Percentiles rank a stretch among this genome's conserved stretches.
Conservation (phyloP, 2,888 invertebrate genomes). For the Rhorus exstirpatorius region DNA sequence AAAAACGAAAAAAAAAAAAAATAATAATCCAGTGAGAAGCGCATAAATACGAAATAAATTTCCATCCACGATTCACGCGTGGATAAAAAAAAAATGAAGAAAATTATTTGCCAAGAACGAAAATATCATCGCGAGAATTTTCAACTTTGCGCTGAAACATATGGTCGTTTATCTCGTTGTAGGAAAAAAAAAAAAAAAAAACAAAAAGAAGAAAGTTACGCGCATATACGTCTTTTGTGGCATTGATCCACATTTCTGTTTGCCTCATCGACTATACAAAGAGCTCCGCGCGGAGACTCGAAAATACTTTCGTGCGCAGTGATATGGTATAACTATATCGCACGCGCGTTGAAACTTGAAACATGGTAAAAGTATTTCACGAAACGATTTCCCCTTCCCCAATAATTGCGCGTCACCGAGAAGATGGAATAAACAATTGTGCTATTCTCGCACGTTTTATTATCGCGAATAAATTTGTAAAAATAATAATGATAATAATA, state of each 20-base stretch:
- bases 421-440: conserved; percentile 45
- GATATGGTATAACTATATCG: conserved; percentile 8
- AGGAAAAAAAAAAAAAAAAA: background rate
- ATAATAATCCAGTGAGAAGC: too few species aligned
- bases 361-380: too few species aligned
- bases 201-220: conserved; percentile 3
- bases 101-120: too few species aligned
- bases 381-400: conserved; percentile 11
- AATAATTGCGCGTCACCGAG: conserved; percentile 28
- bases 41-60: too few species aligned
- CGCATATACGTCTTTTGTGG: conserved; percentile 49
- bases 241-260: conserved; percentile 61
- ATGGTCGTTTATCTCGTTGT: too few species aligned
- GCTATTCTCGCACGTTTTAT: conserved; percentile 25
- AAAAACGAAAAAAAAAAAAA: background rate
- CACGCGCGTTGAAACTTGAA: too few species aligned
- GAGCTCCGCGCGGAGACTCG: conserved; percentile 24
- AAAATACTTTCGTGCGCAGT: conserved; percentile 31
- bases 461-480: background rate
- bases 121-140: too few species aligned
- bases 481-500: background rate
- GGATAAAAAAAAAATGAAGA: too few species aligned
- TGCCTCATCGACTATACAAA: conserved; percentile 50
- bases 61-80: too few species aligned
- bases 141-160: too few species aligned